Base-by-base conservation (phyloP, 2,113 vertebrate genomes). In the Cyanoramphus novaezelandiae region DNA sequence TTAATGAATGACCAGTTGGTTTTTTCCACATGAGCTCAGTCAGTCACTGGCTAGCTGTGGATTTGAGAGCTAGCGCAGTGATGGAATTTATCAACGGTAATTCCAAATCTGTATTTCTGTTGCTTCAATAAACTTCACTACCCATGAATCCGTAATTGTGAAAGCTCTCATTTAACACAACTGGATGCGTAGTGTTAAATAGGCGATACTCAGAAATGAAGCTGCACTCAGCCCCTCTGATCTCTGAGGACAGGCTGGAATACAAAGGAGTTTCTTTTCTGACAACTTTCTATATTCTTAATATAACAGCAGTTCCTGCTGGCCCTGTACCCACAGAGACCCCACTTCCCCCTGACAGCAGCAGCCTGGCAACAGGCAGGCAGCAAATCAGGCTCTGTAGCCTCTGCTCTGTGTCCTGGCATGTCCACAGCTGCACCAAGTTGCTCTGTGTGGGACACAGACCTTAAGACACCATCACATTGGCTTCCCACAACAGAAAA, bases 401-500 rank as follows among this genome's bases (percentile, higher is more conserved):
- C 39, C 81, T 44, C 92, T 92, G 74, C 41, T 69, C 33, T 1
- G 8, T 2, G 20, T 43, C 35, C 82, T 23, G 46, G 25, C 47
- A 50, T 28, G 5, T 12, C 47, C 39, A 14, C 1, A 2, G 59
- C 27, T 60, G 37, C 81, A 72, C 52, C 60, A 29, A 57, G 65
- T 11, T 21, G 33, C 37, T 16, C 27, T 5, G 1, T 0, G 12
- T 13, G 28, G 20, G 29, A 47, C 25, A 33, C 75, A 43, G 53
- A 44, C 6, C 31, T 11, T 47, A 47, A 28, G 28, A 67, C 60
- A 70, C 18, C 39, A 4, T 4, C 1, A 1, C 1, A 1, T 31
- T 4, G 7, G 7, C 7, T 47, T 39, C 77, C 17, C 43, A 21
- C 13, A 24, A 14, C 23, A 44, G 47, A 62, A 83, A 0, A 37